Percentiles rank a stretch among this genome's conserved stretches.
Evolutionary conservation across 2,888 invertebrate genomes (phyloP).

Genomic region (Taphrorychus bicolor): DNA sequence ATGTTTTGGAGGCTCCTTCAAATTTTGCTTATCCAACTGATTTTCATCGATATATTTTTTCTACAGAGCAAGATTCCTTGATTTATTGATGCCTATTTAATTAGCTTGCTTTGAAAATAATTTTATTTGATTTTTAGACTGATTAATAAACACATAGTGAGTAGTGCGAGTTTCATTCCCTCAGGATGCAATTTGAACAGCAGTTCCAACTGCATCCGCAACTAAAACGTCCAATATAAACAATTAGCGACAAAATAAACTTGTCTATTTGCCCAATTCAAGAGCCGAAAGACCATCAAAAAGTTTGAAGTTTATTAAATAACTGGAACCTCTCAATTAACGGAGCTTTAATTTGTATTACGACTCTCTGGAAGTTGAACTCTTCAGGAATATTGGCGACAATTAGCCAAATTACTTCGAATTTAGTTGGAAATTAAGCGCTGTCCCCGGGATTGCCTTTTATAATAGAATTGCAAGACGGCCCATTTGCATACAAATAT

Average conservation of each 20-base stretch:
- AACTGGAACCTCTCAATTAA: constrained; percentile 36
- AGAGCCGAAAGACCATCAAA: constrained; percentile 5
- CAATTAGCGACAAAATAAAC: neutral
- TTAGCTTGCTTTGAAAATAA: too few species aligned
- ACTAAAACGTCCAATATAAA: neutral
- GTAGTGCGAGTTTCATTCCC: neutral
- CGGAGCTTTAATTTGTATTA: constrained; percentile 39
- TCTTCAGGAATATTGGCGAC: constrained; percentile 41
- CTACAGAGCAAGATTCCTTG: too few species aligned
- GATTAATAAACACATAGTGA: too few species aligned
- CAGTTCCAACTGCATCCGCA: neutral
- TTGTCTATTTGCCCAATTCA: neutral
- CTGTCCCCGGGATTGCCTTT: constrained; percentile 38
- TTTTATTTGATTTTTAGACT: too few species aligned
- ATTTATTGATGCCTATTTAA: too few species aligned
- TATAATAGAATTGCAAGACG: constrained; percentile 41
- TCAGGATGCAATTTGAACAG: neutral
- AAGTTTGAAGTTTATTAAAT: constrained; percentile 25
- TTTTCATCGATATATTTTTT: too few species aligned
- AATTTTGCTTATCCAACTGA: too few species aligned
- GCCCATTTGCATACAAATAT: constrained; percentile 41
- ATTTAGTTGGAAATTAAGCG: constrained; percentile 39
- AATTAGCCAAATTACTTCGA: constrained; percentile 41
- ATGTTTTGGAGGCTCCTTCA: too few species aligned
- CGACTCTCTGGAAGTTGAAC: constrained; percentile 33